Evolutionary conservation across 53 echinoderm and acorn worm species (phyloP), one percentile per base, ranked within the genome.

Genomic region (Luidia sarsii): DNA sequence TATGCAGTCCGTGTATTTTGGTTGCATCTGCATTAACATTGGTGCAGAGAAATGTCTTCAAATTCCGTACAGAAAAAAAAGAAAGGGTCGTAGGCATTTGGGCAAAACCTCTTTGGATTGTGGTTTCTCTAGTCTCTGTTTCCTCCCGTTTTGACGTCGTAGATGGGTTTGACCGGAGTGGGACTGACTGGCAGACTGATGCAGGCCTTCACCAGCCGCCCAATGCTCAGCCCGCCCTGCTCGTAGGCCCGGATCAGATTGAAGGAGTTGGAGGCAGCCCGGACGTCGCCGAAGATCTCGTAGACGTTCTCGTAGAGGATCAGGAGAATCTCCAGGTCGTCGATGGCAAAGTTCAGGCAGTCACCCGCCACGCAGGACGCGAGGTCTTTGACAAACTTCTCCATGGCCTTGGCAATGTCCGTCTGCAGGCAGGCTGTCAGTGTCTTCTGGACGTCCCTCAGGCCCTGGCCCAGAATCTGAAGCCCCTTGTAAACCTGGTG

Each of bases 141-240:
- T n/a, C n/a, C n/a, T n/a, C n/a, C n/a, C n/a, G n/a, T n/a, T n/a
- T n/a, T n/a, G n/a, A n/a, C n/a, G n/a, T n/a, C n/a, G n/a, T n/a
- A n/a, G n/a, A n/a, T n/a, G n/a, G n/a, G n/a, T n/a, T n/a, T n/a
- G n/a, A n/a, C n/a, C n/a, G n/a, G n/a, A n/a, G n/a, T n/a, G n/a
- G n/a, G 61, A n/a, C n/a, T n/a, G n/a, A n/a, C 3, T 20, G 57
- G 72, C 37, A n/a, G 27, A 56, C 72, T 72, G 39, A 56, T 72
- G 25, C 91, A 91, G 23, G 83, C 89, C 23, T 80, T 59, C 10
- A 92, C 92, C 23, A 89, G 64, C 39, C 92, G 52, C 14, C 92
- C 92, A n/a, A 92, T 80, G 65, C 92, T 89, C 62, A 92, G 49
- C 7, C 92, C 92, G 2, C 92, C 92, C 45, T 92, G 92, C 64